Conservation (phyloP, 37 sponge, comb jelly and placozoan genomes). For the Ianthella basta region DNA sequence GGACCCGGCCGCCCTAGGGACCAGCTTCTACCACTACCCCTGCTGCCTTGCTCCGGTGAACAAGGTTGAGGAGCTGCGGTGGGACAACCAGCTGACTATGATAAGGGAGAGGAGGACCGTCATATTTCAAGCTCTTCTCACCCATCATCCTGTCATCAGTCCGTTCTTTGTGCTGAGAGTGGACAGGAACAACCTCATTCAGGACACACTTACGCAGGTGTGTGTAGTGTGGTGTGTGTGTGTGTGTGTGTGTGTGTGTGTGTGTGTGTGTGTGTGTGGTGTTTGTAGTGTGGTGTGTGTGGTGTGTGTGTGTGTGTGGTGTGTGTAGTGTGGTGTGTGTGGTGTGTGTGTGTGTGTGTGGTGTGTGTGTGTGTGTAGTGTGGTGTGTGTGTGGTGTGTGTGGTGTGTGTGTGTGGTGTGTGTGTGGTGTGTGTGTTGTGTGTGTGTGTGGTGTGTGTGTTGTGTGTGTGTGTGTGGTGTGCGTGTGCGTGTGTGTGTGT, state of each 20-base stretch:
- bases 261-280: neutral
- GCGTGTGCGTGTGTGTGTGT: no score
- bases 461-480: no score
- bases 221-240: neutral
- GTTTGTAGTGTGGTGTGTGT: neutral
- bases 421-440: no score
- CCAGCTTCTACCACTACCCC: constrained; percentile 83
- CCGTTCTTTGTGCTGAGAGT: constrained; percentile 74
- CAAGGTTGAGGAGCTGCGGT: constrained; percentile 82
- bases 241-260: constrained; percentile 8
- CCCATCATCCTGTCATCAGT: constrained; percentile 49
- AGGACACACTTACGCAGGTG: constrained; percentile 88
- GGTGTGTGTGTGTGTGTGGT: constrained; percentile 8
- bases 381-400: neutral
- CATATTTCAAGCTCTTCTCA: constrained; percentile 67
- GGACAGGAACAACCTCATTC: constrained; percentile 74
- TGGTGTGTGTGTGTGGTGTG: no score
- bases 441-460: no score
- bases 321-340: neutral
- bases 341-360: constrained; percentile 12
- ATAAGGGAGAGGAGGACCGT: constrained; percentile 64
- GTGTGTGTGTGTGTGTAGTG: neutral
- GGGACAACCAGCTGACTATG: constrained; percentile 81
- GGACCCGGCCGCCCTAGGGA: constrained; percentile 28
- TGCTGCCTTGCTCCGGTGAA: constrained; percentile 82